Percentiles rank a stretch among this genome's conserved stretches.
These are phyloP conservation scores for Holothuria leucospilota DNA, from an alignment of 53 echinoderm and acorn worm genomes.

Conservation along the genomic window DNA sequence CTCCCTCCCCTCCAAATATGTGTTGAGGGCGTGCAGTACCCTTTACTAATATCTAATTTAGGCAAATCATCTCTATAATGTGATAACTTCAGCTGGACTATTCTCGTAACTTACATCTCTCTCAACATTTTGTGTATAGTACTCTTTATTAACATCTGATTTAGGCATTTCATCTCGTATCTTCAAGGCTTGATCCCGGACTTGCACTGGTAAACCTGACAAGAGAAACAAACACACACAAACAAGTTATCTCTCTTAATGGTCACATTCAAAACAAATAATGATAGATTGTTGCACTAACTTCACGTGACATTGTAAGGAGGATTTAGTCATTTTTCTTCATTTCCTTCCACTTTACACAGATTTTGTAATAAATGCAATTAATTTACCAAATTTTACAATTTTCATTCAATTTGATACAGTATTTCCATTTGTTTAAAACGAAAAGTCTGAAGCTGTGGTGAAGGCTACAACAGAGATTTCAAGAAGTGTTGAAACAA, in stretches of 20 bases:
- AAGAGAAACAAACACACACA: neutral
- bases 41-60: too few relatives aligned
- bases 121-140: conserved; percentile 95
- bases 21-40: too few relatives aligned
- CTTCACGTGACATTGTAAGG: neutral
- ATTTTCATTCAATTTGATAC: too few relatives aligned
- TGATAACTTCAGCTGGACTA: too few relatives aligned
- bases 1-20: too few relatives aligned
- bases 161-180: conserved; percentile 99
- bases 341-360: neutral
- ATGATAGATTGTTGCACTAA: neutral
- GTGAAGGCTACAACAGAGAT: too few relatives aligned
- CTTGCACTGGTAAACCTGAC: conserved; percentile 93
- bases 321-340: neutral
- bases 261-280: neutral
- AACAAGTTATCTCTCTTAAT: neutral
- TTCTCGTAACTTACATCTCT: conserved; percentile 54
- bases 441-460: too few relatives aligned
- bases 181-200: conserved; percentile 87
- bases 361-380: too few relatives aligned
- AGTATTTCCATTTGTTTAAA: neutral
- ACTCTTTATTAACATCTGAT: conserved; percentile 98
- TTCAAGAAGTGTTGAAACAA: too few relatives aligned
- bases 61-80: too few relatives aligned
- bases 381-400: too few relatives aligned